Evolutionary conservation across 2,113 vertebrate species (phyloP).

Genomic region (Etheostoma cragini): DNA sequence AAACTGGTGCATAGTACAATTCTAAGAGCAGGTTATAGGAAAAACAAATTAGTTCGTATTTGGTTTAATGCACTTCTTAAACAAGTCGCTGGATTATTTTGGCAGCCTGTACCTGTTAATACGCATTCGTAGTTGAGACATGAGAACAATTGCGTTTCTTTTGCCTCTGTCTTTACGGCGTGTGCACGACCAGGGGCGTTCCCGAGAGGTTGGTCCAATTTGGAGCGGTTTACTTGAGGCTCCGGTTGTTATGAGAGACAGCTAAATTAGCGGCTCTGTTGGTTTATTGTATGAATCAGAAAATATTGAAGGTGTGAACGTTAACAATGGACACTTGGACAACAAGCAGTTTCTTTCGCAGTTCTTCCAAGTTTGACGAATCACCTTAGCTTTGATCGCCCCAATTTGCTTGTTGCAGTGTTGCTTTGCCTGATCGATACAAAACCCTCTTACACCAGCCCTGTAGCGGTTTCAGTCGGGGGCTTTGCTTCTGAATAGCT

Average conservation of each 20-base stretch:
- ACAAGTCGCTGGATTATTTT: conserved; percentile 14
- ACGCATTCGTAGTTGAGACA: conserved; percentile 70
- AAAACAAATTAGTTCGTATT: conserved; percentile 38
- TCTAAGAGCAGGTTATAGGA: conserved; percentile 1
- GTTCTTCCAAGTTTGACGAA: conserved; percentile 18
- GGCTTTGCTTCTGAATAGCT: conserved; percentile 10
- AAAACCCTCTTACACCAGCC: conserved; percentile 6
- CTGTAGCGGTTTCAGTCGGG: neutral
- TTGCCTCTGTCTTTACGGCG: conserved; percentile 68
- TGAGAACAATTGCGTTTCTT: conserved; percentile 75
- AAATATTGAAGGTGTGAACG: neutral
- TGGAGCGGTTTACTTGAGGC: conserved; percentile 73
- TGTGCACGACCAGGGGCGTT: conserved; percentile 83
- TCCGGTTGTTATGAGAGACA: conserved; percentile 62
- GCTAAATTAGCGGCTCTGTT: conserved; percentile 30
- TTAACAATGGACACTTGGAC: neutral
- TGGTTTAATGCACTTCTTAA: conserved; percentile 39
- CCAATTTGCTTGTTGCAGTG: conserved; percentile 46
- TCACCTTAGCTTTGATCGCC: conserved; percentile 37
- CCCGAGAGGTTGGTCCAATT: conserved; percentile 76
- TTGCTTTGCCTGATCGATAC: conserved; percentile 42
- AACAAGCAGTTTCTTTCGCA: neutral
- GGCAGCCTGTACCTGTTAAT: conserved; percentile 29
- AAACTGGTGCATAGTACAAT: conserved; percentile 53
- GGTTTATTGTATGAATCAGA: conserved; percentile 2